Evolutionary conservation across 2,113 vertebrate genomes (phyloP).

Genomic region (Stigmatopora argus): DNA sequence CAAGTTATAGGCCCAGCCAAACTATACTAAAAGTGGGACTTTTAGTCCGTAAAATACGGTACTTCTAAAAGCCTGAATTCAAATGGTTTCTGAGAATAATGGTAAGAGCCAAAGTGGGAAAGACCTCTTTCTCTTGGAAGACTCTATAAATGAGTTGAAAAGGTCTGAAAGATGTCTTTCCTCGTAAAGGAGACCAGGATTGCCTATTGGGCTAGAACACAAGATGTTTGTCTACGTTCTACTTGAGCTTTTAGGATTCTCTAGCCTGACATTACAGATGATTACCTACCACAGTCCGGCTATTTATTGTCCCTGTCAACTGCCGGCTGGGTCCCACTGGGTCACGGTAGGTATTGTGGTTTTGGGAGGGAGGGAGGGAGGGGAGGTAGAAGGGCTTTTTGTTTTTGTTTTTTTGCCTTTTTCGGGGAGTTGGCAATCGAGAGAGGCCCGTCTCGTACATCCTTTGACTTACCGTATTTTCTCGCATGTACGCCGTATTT

Average conservation of each 20-base stretch:
- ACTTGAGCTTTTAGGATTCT: conserved; percentile 66
- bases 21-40: no score
- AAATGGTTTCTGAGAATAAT: no score
- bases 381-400: conserved; percentile 44
- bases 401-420: no score
- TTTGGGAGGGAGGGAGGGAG: conserved; percentile 24
- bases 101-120: no score
- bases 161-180: conserved; percentile 45
- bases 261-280: conserved; percentile 61
- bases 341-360: conserved; percentile 41
- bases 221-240: conserved; percentile 58
- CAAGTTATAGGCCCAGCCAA: neutral
- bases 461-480: conserved; percentile 41
- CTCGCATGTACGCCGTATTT: no score
- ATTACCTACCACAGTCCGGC: conserved; percentile 55
- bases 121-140: conserved; percentile 47
- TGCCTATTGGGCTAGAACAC: conserved; percentile 49
- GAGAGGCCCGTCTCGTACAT: conserved; percentile 49
- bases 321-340: conserved; percentile 31
- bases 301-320: conserved; percentile 44
- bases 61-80: neutral
- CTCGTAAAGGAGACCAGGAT: conserved; percentile 27
- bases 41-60: neutral
- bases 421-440: conserved; percentile 3
- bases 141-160: conserved; percentile 49